phyloP scores from a whole-genome alignment of 2,888 invertebrate genomes.

The Watsonalla binaria region DNA sequence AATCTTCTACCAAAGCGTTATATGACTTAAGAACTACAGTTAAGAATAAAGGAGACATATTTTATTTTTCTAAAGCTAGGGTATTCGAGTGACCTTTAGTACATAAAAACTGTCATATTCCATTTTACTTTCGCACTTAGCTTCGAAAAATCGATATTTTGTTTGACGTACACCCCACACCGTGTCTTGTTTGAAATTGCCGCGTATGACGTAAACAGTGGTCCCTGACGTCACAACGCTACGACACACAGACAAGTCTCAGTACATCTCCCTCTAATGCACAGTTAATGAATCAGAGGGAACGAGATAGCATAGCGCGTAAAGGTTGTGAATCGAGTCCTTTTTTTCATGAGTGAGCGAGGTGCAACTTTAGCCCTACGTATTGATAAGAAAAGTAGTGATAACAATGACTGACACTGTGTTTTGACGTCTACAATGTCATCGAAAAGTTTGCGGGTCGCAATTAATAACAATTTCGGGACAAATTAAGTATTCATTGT shows the following conservation, averaged over 20 bases:
- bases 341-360: slow-evolving; percentile 55
- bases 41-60: no score
- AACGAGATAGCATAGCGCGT: slow-evolving; percentile 49
- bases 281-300: slow-evolving; percentile 42
- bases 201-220: slow-evolving; percentile 70
- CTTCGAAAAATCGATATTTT: slow-evolving; percentile 53
- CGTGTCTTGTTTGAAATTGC: slow-evolving; percentile 68
- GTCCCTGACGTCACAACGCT: slow-evolving; percentile 56
- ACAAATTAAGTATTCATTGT: slow-evolving; percentile 10
- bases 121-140: slow-evolving; percentile 15
- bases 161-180: slow-evolving; percentile 56
- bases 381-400: slow-evolving; percentile 57
- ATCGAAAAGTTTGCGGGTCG: slow-evolving; percentile 13
- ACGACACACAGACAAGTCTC: slow-evolving; percentile 30
- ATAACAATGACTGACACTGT: slow-evolving; percentile 37
- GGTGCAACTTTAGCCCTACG: slow-evolving; percentile 48
- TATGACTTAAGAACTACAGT: no score
- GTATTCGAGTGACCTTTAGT: not conserved
- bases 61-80: no score
- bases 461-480: slow-evolving; percentile 11
- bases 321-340: slow-evolving; percentile 70
- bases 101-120: not conserved
- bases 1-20: no score
- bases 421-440: slow-evolving; percentile 16
- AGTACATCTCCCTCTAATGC: slow-evolving; percentile 41